These are phyloP conservation scores for Oppia nitens DNA, from an alignment of 1,140 invertebrate species.

Conservation along the genomic window DNA sequence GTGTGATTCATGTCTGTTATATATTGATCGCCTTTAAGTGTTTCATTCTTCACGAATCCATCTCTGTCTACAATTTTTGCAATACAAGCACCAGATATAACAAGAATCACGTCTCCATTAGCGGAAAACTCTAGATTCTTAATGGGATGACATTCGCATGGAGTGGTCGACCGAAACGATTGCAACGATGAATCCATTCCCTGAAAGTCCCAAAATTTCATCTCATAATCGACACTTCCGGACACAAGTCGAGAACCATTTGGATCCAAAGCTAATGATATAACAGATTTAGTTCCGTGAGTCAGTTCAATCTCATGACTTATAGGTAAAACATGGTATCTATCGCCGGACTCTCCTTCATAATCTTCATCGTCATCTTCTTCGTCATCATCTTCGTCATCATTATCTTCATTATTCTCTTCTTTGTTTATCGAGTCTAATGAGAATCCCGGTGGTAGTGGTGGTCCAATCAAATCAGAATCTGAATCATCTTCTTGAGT, in stretches of 20 bases:
- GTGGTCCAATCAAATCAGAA: slow-evolving; percentile 26
- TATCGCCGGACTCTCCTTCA: slow-evolving; percentile 33
- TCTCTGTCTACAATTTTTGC: slow-evolving; percentile 91
- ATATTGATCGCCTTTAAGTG: slow-evolving; percentile 85
- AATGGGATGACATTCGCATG: slow-evolving; percentile 90
- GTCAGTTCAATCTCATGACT: slow-evolving; percentile 60
- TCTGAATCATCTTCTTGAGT: slow-evolving; percentile 12
- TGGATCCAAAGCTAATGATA: slow-evolving; percentile 73
- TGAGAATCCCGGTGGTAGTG: slow-evolving; percentile 21
- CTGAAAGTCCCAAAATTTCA: slow-evolving; percentile 94
- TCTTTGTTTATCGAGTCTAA: background rate
- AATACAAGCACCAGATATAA: slow-evolving; percentile 65
- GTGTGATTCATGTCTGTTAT: slow-evolving; percentile 82
- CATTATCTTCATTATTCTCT: slow-evolving; percentile 8
- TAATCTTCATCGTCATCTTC: slow-evolving; percentile 34
- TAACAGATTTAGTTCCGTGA: slow-evolving; percentile 27
- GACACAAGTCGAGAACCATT: slow-evolving; percentile 77
- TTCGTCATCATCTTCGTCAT: slow-evolving; percentile 19
- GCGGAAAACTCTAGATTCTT: slow-evolving; percentile 72
- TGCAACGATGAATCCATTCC: slow-evolving; percentile 84
- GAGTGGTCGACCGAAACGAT: slow-evolving; percentile 75
- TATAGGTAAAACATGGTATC: slow-evolving; percentile 48
- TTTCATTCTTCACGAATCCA: slow-evolving; percentile 87
- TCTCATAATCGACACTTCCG: slow-evolving; percentile 82
- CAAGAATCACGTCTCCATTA: slow-evolving; percentile 83